phyloP scores from a whole-genome alignment of 2,888 invertebrate species.

The Agrotis clavis region DNA sequence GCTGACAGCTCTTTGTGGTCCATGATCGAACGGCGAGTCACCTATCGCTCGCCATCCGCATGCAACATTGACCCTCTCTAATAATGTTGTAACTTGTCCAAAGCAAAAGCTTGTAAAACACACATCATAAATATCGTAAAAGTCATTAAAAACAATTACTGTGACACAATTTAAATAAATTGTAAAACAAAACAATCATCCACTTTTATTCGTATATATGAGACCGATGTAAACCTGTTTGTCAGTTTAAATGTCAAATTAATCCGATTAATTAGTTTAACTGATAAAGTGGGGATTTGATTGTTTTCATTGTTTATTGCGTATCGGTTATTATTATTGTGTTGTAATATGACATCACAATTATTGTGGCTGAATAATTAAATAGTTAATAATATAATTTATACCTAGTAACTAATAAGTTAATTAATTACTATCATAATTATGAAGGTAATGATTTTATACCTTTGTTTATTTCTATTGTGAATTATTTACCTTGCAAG shows the following conservation, averaged over 20 bases:
- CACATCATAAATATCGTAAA: background rate
- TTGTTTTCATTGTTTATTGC: conserved; percentile 33
- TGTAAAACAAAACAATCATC: conserved; percentile 34
- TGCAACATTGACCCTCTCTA: too few species aligned
- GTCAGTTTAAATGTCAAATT: conserved; percentile 57
- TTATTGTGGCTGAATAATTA: background rate
- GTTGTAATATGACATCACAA: background rate
- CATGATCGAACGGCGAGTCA: too few species aligned
- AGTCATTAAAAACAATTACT: conserved; percentile 32
- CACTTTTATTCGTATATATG: conserved; percentile 33
- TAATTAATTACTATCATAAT: too few species aligned
- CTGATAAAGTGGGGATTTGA: conserved; percentile 41
- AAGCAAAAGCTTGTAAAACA: background rate
- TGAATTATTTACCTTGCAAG: too few species aligned
- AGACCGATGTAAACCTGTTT: conserved; percentile 38
- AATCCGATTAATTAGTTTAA: conserved; percentile 53
- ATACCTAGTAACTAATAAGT: background rate
- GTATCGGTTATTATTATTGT: conserved; percentile 20
- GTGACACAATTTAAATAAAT: conserved; percentile 34
- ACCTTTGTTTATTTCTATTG: too few species aligned
- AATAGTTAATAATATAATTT: too few species aligned
- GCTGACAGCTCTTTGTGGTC: too few species aligned
- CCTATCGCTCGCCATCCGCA: too few species aligned
- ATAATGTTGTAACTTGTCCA: too few species aligned
- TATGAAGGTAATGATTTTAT: too few species aligned